Base-by-base conservation (phyloP, 2,888 invertebrate genomes). In the Volucella bombylans region DNA sequence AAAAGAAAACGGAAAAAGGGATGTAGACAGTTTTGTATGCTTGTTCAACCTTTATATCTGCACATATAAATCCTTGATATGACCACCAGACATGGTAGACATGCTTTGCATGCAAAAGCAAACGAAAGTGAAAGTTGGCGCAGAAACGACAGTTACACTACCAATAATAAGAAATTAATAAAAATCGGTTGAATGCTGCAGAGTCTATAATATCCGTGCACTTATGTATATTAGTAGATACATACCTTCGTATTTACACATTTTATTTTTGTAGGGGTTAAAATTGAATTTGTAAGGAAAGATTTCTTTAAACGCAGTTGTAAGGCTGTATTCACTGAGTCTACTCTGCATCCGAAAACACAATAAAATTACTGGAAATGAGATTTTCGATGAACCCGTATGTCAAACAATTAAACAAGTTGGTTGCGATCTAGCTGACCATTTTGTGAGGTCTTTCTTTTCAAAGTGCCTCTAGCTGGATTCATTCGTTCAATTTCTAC, bases 61-160 rank as follows among this genome's bases (percentile, higher is more conserved):
- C 31, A 31, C 31, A 31, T 59, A 64, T 82, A 68, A 68, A 73
- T 82, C 78, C 67, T 68, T 78, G 67, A 78, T 73, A 78, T 72
- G 78, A 82, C 73, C 79, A 68, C 57, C 68, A 83, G 69, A 73
- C 79, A 73, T 31, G 52, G 72, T 73, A 64, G 68, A 73, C 68
- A 79, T 65, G 73, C 62, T 41, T 68, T 69, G 79, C 71, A 79
- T 72, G 78, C 72, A 78, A 72, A 72, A 72, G 59, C 49, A 79
- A 79, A 69, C 12, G 73, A 83, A 79, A 82, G 72, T 57, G 67
- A 78, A 68, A 79, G 73, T 74, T 69, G 68, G 52, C 52, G 55
- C 54, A 57, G 41, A 45, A 59, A 72, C 39, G 41, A 45, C 23
- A 50, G 31, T 3, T 23, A 23, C 18, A n/a, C 31, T 31, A 31